Evolutionary conservation across 2,113 vertebrate species (phyloP), one percentile per base, ranked within the genome.

Genomic region (Zapus hudsonius): DNA sequence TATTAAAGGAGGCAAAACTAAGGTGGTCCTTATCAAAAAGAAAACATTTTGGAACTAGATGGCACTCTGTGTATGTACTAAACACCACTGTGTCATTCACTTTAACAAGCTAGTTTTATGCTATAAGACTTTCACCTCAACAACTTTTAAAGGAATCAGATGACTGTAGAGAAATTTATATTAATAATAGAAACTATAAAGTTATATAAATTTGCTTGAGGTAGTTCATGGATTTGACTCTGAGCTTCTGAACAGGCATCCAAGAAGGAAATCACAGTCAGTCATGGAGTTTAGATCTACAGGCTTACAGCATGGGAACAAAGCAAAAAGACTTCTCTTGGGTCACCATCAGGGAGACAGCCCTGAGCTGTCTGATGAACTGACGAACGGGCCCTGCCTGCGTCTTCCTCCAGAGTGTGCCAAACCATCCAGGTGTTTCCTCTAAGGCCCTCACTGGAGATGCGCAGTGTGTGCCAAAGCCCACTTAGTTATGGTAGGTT

Each of bases 191-290:
- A 74, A 19, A 70, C 40, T 47, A 88, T 23, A 27, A 67, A 59
- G 7, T 75, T 89, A 59, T 89, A 8, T 29, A 66, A 27, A 4
- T 55, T 86, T 94, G 59, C 72, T 84, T 85, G 55, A 36, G 11
- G 40, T 82, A 33, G 29, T 22, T 70, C 17, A 42, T 67, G 0
- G 29, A 64, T 74, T 78, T 90, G 84, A 6, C 57, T 87, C 36
- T 42, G 64, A 96, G 38, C 22, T 89, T 91, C 93, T 83, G 11
- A 90, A 59, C 93, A 90, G 64, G 25, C 47, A 23, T 42, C 16
- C 23, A 85, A 36, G n/a, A 38, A 84, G 10, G 5, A 92, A 92
- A 93, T 70, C 15, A 47, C 20, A 42, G 38, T 61, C 17, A 55
- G 29, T 61, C 25, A 15, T 7, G 4, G 44, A 33, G 57, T 82